Evolutionary conservation across 2,113 vertebrate genomes (phyloP).

Genomic region (Kryptolebias marmoratus): DNA sequence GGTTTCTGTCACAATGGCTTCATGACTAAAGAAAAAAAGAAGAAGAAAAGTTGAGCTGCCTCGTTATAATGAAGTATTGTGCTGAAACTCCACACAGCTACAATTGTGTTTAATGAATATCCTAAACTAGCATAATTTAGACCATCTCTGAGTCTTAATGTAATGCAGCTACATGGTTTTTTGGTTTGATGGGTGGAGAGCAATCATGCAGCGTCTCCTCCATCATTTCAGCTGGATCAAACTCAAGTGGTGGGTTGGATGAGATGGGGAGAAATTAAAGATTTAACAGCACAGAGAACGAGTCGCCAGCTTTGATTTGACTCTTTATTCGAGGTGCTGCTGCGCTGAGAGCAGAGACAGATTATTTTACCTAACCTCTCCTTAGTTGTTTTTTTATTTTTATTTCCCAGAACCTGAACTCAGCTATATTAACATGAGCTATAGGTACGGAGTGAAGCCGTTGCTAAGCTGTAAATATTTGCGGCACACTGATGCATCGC

Average conservation of each 20-base stretch:
- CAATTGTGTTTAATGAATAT: no score
- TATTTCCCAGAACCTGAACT: neutral
- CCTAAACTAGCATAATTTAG: neutral
- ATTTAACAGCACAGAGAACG: slow-evolving; percentile 29
- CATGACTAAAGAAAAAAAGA: no score
- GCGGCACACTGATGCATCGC: slow-evolving; percentile 11
- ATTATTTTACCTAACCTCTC: slow-evolving; percentile 18
- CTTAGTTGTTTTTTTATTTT: neutral
- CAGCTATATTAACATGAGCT: slow-evolving; percentile 2
- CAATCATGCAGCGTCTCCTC: neutral
- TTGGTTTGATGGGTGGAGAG: no score
- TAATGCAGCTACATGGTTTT: no score
- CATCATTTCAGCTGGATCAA: slow-evolving; percentile 42
- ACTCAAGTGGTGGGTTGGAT: slow-evolving; percentile 37
- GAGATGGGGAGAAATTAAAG: slow-evolving; percentile 31
- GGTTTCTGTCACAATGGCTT: no score
- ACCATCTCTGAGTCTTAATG: no score
- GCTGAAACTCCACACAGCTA: no score
- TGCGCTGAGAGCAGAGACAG: neutral
- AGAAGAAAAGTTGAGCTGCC: no score
- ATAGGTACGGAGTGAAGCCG: slow-evolving; percentile 4
- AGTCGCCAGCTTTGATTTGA: slow-evolving; percentile 18
- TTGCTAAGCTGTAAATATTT: slow-evolving; percentile 31
- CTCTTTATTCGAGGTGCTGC: slow-evolving; percentile 13
- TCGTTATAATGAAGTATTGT: no score